Conservation (phyloP, 1,140 invertebrate species). For the Philopotamus ludificatus region DNA sequence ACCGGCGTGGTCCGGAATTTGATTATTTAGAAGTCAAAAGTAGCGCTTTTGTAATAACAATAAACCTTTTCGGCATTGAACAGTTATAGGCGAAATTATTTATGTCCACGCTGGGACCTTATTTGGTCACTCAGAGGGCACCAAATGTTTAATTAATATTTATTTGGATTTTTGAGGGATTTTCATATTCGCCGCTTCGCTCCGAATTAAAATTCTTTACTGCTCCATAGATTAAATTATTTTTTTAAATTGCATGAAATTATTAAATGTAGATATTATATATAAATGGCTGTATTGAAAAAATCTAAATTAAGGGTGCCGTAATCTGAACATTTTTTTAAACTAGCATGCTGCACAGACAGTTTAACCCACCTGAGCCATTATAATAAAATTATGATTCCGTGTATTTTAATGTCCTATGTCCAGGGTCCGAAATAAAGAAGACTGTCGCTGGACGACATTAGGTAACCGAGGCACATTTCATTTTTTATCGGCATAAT, state of each 20-base stretch:
- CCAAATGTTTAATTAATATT: not conserved
- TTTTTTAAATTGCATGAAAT: too few relatives aligned
- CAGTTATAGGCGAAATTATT: slow-evolving; percentile 27
- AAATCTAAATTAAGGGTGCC: not conserved
- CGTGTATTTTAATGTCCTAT: slow-evolving; percentile 23
- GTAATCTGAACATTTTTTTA: too few relatives aligned
- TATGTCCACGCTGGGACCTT: slow-evolving; percentile 3
- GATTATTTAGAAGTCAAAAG: slow-evolving; percentile 36
- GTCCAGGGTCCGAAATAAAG: slow-evolving; percentile 25
- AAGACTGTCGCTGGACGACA: slow-evolving; percentile 25
- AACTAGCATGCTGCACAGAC: not conserved
- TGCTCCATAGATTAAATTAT: too few relatives aligned
- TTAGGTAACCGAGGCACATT: slow-evolving; percentile 33
- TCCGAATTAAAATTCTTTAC: too few relatives aligned
- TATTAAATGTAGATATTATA: not conserved
- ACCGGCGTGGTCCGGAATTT: slow-evolving; percentile 24
- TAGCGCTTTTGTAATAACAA: slow-evolving; percentile 26
- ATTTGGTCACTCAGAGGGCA: slow-evolving; percentile 3
- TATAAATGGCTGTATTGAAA: not conserved
- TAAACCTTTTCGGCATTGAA: slow-evolving; percentile 17
- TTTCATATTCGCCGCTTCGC: too few relatives aligned
- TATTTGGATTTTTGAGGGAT: too few relatives aligned
- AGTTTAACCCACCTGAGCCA: slow-evolving; percentile 26
- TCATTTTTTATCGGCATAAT: slow-evolving; percentile 36
- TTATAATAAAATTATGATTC: slow-evolving; percentile 38